Conservation (phyloP, 2,888 invertebrate genomes). For the Schizotus pectinicornis region DNA sequence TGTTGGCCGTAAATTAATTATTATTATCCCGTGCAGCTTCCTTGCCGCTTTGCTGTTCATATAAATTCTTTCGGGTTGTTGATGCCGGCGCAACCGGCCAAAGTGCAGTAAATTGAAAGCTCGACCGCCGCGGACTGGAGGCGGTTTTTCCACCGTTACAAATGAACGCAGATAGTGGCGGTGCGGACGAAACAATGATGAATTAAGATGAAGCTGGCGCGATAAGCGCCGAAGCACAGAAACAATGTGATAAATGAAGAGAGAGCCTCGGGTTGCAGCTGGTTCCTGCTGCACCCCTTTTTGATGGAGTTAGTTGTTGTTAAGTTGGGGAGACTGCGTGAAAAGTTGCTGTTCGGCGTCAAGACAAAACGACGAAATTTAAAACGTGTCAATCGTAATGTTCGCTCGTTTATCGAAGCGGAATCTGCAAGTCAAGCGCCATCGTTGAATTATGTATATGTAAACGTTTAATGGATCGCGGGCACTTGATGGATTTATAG, state of each 20-base stretch:
- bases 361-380: constrained; percentile 11
- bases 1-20: no score
- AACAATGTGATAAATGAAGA: constrained; percentile 49
- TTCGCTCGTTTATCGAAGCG: constrained; percentile 28
- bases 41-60: no score
- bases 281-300: neutral
- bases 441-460: constrained; percentile 38
- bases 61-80: constrained; percentile 5
- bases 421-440: constrained; percentile 35
- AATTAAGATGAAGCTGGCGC: constrained; percentile 47
- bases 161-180: constrained; percentile 44
- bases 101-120: constrained; percentile 22
- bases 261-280: constrained; percentile 27
- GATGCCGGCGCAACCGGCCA: constrained; percentile 8
- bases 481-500: constrained; percentile 35
- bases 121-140: constrained; percentile 9
- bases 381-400: constrained; percentile 30
- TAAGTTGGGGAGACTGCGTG: no score
- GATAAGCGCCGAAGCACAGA: constrained; percentile 43
- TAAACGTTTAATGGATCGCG: constrained; percentile 34
- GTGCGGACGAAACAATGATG: constrained; percentile 45
- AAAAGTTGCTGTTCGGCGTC: no score
- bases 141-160: constrained; percentile 31
- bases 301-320: no score
- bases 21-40: no score